Percentiles rank a stretch among this genome's conserved stretches.
Conservation (phyloP, 2,113 vertebrate species). For the Elachura formosa region DNA sequence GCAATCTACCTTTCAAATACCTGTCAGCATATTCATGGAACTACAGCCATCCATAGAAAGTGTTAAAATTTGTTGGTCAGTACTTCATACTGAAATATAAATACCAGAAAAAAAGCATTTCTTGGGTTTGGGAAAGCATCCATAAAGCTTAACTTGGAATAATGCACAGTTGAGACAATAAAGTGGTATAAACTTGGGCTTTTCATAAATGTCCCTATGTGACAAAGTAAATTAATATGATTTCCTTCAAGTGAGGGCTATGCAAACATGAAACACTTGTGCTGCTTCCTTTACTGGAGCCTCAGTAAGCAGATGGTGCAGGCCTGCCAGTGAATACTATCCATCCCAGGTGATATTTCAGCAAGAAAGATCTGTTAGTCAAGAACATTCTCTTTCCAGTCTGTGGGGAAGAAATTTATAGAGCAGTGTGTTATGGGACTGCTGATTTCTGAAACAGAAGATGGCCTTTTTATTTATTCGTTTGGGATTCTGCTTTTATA, state of each 20-base stretch:
- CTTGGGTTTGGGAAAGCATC: neutral
- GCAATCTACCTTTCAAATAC: neutral
- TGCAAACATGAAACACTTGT: neutral
- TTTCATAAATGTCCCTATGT: neutral
- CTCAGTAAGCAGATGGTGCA: slow-evolving; percentile 56
- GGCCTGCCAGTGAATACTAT: slow-evolving; percentile 11
- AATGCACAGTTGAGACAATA: neutral
- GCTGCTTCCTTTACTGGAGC: neutral
- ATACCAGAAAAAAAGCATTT: neutral
- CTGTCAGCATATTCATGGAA: neutral
- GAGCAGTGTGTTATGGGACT: slow-evolving; percentile 45
- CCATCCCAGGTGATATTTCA: slow-evolving; percentile 67
- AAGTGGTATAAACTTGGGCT: neutral
- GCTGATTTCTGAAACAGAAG: slow-evolving; percentile 59
- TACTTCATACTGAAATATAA: neutral
- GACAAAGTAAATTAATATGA: neutral
- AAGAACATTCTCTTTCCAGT: slow-evolving; percentile 37
- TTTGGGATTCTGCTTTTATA: slow-evolving; percentile 50
- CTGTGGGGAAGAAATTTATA: slow-evolving; percentile 60
- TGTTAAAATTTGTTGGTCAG: neutral
- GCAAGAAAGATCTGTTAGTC: slow-evolving; percentile 55
- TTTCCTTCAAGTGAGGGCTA: neutral
- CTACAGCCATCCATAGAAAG: neutral
- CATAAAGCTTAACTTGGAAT: neutral
- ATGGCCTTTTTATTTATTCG: slow-evolving; percentile 62